Evolutionary conservation across 2,888 invertebrate genomes (phyloP).

Genomic region (Cerastis leucographa): DNA sequence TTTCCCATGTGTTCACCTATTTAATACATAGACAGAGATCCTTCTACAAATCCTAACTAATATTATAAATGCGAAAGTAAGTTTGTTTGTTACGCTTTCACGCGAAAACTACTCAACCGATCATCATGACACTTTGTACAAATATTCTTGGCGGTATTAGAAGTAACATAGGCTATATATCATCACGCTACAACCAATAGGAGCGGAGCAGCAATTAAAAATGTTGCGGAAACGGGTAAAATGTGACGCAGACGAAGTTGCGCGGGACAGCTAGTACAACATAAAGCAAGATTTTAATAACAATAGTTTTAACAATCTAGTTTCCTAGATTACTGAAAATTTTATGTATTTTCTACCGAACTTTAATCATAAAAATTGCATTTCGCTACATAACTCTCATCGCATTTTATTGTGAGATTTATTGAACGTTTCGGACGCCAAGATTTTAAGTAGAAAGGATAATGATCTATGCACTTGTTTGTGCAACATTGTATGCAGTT

Average conservation of each 20-base stretch:
- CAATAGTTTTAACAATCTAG: neutral
- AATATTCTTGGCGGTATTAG: too few species aligned
- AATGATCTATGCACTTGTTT: conserved; percentile 39
- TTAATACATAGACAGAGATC: neutral
- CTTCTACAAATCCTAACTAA: neutral
- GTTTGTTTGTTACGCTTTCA: too few species aligned
- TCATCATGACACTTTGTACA: too few species aligned
- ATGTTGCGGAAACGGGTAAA: too few species aligned
- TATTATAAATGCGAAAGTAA: too few species aligned
- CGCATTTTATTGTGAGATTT: conserved; percentile 35
- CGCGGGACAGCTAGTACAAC: too few species aligned
- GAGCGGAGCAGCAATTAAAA: too few species aligned
- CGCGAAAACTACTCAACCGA: too few species aligned
- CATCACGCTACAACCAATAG: too few species aligned
- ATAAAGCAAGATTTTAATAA: neutral
- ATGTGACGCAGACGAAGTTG: too few species aligned
- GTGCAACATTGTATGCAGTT: conserved; percentile 12
- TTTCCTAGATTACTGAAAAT: neutral
- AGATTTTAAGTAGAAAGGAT: conserved; percentile 6
- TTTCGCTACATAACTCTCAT: conserved; percentile 12
- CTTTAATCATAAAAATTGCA: conserved; percentile 31
- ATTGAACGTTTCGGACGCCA: conserved; percentile 34
- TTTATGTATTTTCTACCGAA: neutral
- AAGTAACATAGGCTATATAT: too few species aligned
- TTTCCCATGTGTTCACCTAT: neutral